Conservation (phyloP, 2,888 invertebrate genomes). For the Amblyjoppa proteus region DNA sequence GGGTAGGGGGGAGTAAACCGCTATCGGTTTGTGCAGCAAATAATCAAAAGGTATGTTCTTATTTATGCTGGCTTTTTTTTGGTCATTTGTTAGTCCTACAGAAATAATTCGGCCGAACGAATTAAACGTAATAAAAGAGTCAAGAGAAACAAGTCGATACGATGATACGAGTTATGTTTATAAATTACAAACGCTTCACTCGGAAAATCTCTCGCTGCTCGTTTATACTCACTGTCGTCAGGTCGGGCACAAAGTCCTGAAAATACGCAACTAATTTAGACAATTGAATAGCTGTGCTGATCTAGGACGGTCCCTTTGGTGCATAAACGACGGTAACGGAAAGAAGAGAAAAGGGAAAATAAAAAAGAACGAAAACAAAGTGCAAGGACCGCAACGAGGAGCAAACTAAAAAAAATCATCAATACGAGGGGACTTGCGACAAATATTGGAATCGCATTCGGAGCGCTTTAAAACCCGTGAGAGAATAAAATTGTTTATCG, state of each 20-base stretch:
- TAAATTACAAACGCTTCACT: slow-evolving; percentile 83
- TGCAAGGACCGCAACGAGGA: slow-evolving; percentile 30
- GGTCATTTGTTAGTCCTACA: slow-evolving; percentile 82
- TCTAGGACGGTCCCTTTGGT: slow-evolving; percentile 28
- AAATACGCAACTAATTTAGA: slow-evolving; percentile 84
- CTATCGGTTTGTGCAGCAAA: slow-evolving; percentile 65
- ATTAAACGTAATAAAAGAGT: slow-evolving; percentile 67
- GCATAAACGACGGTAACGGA: slow-evolving; percentile 12
- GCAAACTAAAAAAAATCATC: slow-evolving; percentile 28
- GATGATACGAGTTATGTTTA: slow-evolving; percentile 75
- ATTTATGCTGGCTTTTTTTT: slow-evolving; percentile 17
- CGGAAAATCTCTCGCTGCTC: slow-evolving; percentile 81
- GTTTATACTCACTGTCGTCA: slow-evolving; percentile 85
- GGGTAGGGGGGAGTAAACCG: slow-evolving; percentile 41
- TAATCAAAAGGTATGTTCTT: slow-evolving; percentile 44
- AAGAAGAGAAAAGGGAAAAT: background rate
- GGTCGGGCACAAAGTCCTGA: slow-evolving; percentile 86
- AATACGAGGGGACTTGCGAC: slow-evolving; percentile 29
- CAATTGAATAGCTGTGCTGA: slow-evolving; percentile 59
- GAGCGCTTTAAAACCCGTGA: slow-evolving; percentile 52
- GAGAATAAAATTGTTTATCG: slow-evolving; percentile 48
- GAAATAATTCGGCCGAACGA: slow-evolving; percentile 75
- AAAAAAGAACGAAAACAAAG: slow-evolving; percentile 4
- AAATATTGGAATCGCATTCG: slow-evolving; percentile 27
- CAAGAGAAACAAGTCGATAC: slow-evolving; percentile 55